phyloP scores from a whole-genome alignment of 2,797 vertebrate species.

The Ataeniobius toweri region DNA sequence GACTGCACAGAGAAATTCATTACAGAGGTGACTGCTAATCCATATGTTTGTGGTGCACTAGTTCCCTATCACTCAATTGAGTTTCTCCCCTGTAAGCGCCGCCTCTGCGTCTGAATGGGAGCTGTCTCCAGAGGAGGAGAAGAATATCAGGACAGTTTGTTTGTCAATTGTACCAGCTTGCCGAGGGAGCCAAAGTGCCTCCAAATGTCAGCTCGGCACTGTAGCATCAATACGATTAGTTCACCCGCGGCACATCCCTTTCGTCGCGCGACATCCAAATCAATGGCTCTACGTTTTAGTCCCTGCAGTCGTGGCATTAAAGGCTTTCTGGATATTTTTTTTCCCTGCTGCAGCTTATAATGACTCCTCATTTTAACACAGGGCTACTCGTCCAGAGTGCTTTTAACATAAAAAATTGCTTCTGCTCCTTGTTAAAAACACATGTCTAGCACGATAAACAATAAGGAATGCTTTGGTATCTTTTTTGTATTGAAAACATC shows the following conservation, averaged over 20 bases:
- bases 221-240: slow-evolving; percentile 70
- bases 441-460: not conserved
- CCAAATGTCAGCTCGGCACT: slow-evolving; percentile 70
- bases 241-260: slow-evolving; percentile 45
- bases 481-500: slow-evolving; percentile 23
- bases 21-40: slow-evolving; percentile 73
- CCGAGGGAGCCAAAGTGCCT: slow-evolving; percentile 58
- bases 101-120: slow-evolving; percentile 56
- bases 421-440: slow-evolving; percentile 1
- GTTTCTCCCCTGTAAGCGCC: slow-evolving; percentile 55
- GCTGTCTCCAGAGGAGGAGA: slow-evolving; percentile 54
- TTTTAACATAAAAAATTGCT: slow-evolving; percentile 6
- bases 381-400: slow-evolving; percentile 2
- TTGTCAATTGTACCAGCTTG: slow-evolving; percentile 63
- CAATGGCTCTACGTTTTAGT: slow-evolving; percentile 48
- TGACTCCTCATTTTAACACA: not conserved
- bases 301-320: slow-evolving; percentile 32
- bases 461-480: slow-evolving; percentile 4
- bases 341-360: slow-evolving; percentile 11
- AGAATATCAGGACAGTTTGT: slow-evolving; percentile 61
- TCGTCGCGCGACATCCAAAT: slow-evolving; percentile 51
- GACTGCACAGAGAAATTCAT: slow-evolving; percentile 67
- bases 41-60: slow-evolving; percentile 72
- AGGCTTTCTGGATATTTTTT: slow-evolving; percentile 12
- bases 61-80: slow-evolving; percentile 66